Percentiles rank a stretch among this genome's conserved stretches.
These are phyloP conservation scores for Polypedilum pembai DNA, from an alignment of 1,140 invertebrate species.

Conservation along the genomic window DNA sequence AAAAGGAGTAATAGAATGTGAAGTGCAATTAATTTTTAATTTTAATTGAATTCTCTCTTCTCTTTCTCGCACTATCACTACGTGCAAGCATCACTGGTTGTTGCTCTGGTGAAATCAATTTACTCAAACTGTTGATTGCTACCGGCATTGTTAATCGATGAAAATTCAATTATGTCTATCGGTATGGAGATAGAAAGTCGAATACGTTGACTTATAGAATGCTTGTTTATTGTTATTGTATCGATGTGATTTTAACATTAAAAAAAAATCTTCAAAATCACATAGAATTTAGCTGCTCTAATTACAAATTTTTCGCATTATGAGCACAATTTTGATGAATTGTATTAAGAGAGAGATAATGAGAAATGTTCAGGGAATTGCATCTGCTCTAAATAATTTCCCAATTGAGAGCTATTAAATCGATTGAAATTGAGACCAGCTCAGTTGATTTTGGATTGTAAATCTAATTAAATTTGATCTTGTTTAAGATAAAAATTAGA, in stretches of 20 bases:
- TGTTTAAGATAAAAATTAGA: too few relatives aligned
- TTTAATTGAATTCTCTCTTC: neutral
- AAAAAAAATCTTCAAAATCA: neutral
- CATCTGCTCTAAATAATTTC: too few relatives aligned
- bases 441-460: too few relatives aligned
- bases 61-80: too few relatives aligned
- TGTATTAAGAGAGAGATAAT: too few relatives aligned
- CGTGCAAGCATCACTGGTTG: too few relatives aligned
- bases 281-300: neutral
- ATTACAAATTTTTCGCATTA: neutral
- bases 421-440: too few relatives aligned
- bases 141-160: neutral
- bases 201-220: neutral
- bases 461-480: too few relatives aligned
- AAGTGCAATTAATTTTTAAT: conserved; percentile 1
- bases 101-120: neutral
- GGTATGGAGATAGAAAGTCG: neutral
- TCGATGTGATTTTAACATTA: neutral
- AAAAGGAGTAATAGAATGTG: neutral
- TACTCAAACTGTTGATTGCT: neutral
- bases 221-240: neutral
- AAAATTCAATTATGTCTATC: neutral
- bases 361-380: too few relatives aligned
- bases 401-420: too few relatives aligned
- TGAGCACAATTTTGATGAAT: neutral